phyloP scores from a whole-genome alignment of 2,888 invertebrate genomes.

The Nesidiocoris tenuis region DNA sequence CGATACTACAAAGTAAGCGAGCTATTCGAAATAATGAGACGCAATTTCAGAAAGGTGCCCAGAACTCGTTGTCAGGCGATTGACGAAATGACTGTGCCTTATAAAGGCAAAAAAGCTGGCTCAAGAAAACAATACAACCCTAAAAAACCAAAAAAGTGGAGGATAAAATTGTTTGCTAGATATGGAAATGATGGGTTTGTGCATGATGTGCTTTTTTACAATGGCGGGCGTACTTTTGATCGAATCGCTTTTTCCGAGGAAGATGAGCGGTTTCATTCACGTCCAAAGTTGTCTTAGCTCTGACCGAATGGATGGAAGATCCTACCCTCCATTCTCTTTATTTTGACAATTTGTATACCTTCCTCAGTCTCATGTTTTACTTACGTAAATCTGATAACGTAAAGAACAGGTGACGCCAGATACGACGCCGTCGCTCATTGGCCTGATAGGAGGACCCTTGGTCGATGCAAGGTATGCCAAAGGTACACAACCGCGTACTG shows the following conservation, averaged over 20 bases:
- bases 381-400: not conserved
- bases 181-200: slow-evolving; percentile 16
- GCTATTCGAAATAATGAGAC: not conserved
- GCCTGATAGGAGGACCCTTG: not conserved
- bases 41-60: slow-evolving; percentile 31
- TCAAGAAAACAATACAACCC: slow-evolving; percentile 53
- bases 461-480: not conserved
- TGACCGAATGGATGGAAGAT: not conserved
- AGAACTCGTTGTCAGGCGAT: slow-evolving; percentile 46
- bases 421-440: not conserved
- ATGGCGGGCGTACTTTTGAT: not conserved
- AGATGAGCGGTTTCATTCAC: not conserved
- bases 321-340: slow-evolving; percentile 7
- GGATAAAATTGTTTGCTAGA: slow-evolving; percentile 1
- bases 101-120: slow-evolving; percentile 53
- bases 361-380: slow-evolving; percentile 19
- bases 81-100: slow-evolving; percentile 54
- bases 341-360: slow-evolving; percentile 33
- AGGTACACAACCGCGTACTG: not conserved
- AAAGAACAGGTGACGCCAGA: not conserved
- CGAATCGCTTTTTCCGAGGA: not conserved
- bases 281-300: slow-evolving; percentile 3
- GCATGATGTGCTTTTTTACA: slow-evolving; percentile 6
- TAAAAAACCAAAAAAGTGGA: slow-evolving; percentile 49
- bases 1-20: not conserved